Evolutionary conservation across 2,113 vertebrate genomes (phyloP), one percentile per base, ranked within the genome.

Genomic region (Callipepla squamata): DNA sequence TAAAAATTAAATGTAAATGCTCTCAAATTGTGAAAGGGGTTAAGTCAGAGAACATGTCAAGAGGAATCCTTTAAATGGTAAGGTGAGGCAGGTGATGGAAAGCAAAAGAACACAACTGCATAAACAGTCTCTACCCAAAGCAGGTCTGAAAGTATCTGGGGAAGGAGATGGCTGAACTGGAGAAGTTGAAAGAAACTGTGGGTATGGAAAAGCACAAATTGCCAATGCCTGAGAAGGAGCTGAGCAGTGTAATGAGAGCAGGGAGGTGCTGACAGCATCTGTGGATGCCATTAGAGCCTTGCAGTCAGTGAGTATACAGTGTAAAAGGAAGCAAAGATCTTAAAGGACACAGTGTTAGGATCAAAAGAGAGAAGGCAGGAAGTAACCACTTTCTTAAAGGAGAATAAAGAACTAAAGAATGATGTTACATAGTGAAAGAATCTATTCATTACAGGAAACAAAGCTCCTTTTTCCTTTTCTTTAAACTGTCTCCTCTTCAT

Each of bases 401-500:
- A 93, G 50, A 95, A 92, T 28, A 84, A 88, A 74, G 47, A 94
- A n/a, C 70, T 87, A 44, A 89, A 89, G 55, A 89, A 87, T n/a
- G 22, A 30, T 47, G 53, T 38, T 76, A 30, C 8, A 47, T 0
- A 58, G 42, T 32, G 28, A 85, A 87, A 92, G 26, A 94, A 92
- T 80, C 81, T 80, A 89, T 94, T 94, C 93, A 92, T 93, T 83
- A 89, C 4, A 78, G 61, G 79, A 96, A 94, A 94, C 87, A 96
- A 93, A 93, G 91, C 80, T 68, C 73, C 44, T 83, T 93, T 95
- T 75, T 65, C 76, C 48, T 77, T 92, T 91, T 94, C 91, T 95
- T 96, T 94, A 45, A 95, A 77, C 67, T 93, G 84, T 90, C 94
- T 92, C 94, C 87, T 93, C 81, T 80, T 92, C 93, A 85, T 75